Evolutionary conservation across 2,888 invertebrate species (phyloP).

Genomic region (Crioceris asparagi): DNA sequence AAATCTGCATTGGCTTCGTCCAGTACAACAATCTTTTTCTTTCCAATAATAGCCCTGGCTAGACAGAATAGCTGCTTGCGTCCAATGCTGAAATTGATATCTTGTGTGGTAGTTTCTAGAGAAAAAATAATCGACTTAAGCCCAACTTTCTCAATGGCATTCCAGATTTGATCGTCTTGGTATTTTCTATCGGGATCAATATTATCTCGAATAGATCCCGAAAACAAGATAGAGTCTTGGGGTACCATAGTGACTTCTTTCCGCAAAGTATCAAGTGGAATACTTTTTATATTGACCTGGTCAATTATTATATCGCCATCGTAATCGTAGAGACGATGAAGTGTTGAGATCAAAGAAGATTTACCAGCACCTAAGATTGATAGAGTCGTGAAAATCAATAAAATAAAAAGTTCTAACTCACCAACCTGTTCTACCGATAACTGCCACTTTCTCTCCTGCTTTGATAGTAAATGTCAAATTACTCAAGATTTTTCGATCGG

Average conservation of each 20-base stretch:
- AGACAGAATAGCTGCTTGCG: conserved; percentile 62
- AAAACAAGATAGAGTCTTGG: conserved; percentile 76
- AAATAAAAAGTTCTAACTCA: too few species aligned
- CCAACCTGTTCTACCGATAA: conserved; percentile 63
- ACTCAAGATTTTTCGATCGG: conserved; percentile 47
- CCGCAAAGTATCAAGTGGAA: conserved; percentile 31
- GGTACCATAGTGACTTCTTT: conserved; percentile 74
- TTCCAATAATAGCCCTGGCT: conserved; percentile 49
- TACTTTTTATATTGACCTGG: conserved; percentile 49
- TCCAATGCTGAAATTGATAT: conserved; percentile 29
- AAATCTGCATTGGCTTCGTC: conserved; percentile 78
- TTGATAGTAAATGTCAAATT: conserved; percentile 39
- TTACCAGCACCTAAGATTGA: conserved; percentile 68
- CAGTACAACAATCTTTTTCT: conserved; percentile 30
- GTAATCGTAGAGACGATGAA: conserved; percentile 48
- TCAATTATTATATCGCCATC: conserved; percentile 48
- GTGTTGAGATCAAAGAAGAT: conserved; percentile 60
- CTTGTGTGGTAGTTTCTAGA: background rate
- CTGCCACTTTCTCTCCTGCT: conserved; percentile 42
- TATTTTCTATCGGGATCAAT: conserved; percentile 22
- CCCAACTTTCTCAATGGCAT: conserved; percentile 29
- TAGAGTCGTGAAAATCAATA: too few species aligned
- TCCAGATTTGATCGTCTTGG: conserved; percentile 23
- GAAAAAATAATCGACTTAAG: conserved; percentile 6
- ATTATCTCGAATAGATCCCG: conserved; percentile 45